phyloP scores from a whole-genome alignment of 2,113 vertebrate species.

The Rutilus rutilus region DNA sequence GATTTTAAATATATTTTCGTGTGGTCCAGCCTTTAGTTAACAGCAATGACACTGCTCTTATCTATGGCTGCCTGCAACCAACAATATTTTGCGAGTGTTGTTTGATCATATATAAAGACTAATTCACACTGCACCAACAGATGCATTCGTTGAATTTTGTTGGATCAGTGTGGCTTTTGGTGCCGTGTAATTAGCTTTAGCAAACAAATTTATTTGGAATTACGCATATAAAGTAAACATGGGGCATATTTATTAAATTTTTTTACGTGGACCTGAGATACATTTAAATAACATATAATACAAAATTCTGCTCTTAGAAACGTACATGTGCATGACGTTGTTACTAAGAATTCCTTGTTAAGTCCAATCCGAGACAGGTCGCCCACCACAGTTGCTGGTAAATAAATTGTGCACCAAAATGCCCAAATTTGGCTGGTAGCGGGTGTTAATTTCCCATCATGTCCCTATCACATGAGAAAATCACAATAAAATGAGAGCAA shows the following conservation, averaged over 20 bases:
- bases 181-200: neutral
- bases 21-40: too few species aligned
- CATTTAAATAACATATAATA: neutral
- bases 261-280: neutral
- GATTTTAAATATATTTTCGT: too few species aligned
- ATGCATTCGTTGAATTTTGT: neutral
- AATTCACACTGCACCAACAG: too few species aligned
- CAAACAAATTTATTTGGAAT: neutral
- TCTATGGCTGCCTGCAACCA: neutral
- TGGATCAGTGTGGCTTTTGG: neutral
- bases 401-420: neutral
- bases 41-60: neutral
- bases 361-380: neutral
- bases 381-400: neutral
- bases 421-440: neutral
- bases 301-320: neutral
- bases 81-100: neutral
- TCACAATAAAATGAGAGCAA: slow-evolving; percentile 47
- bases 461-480: slow-evolving; percentile 62
- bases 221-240: too few species aligned
- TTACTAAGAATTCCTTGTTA: neutral
- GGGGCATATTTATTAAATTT: neutral
- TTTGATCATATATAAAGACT: too few species aligned
- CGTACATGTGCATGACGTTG: neutral
- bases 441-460: neutral